phyloP scores from a whole-genome alignment of 2,888 invertebrate species.

The Ceriagrion tenellum region DNA sequence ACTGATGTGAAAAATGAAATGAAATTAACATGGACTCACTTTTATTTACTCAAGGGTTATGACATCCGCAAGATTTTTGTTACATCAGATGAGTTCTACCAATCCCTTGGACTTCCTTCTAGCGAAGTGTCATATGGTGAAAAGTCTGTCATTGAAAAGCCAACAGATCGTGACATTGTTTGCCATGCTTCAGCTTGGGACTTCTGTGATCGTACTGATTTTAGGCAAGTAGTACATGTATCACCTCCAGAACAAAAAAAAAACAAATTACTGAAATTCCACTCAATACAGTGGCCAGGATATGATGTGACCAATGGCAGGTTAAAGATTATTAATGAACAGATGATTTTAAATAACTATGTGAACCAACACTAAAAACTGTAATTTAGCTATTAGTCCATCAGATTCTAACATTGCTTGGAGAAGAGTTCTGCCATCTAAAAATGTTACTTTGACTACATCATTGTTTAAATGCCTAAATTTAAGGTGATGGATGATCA shows the following conservation, averaged over 20 bases:
- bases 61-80: constrained; percentile 79
- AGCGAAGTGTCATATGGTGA: constrained; percentile 82
- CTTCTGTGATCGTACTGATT: constrained; percentile 84
- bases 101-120: constrained; percentile 82
- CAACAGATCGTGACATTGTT: constrained; percentile 80
- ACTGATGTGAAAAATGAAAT: neutral
- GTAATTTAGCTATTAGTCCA: too few relatives aligned
- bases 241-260: neutral
- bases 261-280: too few relatives aligned
- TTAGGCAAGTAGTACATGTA: constrained; percentile 78
- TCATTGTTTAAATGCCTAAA: too few relatives aligned
- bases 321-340: too few relatives aligned
- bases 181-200: constrained; percentile 87
- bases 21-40: neutral
- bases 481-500: too few relatives aligned
- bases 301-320: too few relatives aligned
- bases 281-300: too few relatives aligned
- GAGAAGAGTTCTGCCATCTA: too few relatives aligned
- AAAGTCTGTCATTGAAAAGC: constrained; percentile 81
- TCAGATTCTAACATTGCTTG: too few relatives aligned
- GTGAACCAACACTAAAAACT: too few relatives aligned
- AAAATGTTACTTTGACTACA: too few relatives aligned
- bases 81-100: constrained; percentile 82
- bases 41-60: constrained; percentile 75
- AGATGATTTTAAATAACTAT: too few relatives aligned